Evolutionary conservation across 2,888 invertebrate genomes (phyloP), one percentile per base, ranked within the genome.

Genomic region (Caenorhabditis uteleia): DNA sequence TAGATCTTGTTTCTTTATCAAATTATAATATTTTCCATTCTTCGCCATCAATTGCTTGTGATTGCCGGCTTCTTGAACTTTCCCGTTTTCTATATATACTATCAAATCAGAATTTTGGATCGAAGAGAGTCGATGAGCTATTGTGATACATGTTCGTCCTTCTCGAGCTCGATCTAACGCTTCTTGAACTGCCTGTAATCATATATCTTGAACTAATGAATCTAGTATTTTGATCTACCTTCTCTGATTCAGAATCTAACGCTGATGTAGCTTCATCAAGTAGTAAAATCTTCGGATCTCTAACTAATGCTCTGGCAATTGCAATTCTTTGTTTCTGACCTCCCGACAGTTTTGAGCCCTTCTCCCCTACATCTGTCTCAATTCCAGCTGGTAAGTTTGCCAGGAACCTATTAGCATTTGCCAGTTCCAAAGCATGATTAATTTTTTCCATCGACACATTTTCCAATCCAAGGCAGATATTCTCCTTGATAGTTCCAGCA

Each of bases 311-410:
- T 34, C 62, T 43, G 0, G 92, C 92, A 59, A 92, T 91, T 10
- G 91, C 91, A 42, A 93, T 90, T 53, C 92, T 86, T 83, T 92
- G 92, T 83, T 92, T 92, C 85, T 93, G 92, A 0, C 92, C 92
- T 18, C 92, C 92, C 0, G 90, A 90, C 51, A 91, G 84, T 74
- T 91, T 90, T 0, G 90, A 89, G 1, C 90, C 90, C 82, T 89
- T 89, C 43, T 89, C 88, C 27, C 54, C 55, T 5, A 74, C 74
- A 49, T 75, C 73, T 12, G 77, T 77, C 4, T 77, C 74, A 18
- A 73, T 51, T 39, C 77, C 77, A 16, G 57, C 68, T 8, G 77
- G 76, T 31, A 77, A 57, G 46, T 68, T 61, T 18, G 68, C 47
- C 23, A 75, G 27, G 60, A 75, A 77, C 26, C 60, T 40, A 40